Percentiles rank a stretch among this genome's conserved stretches.
phyloP scores from a whole-genome alignment of 2,888 invertebrate species.

The Mesodorylaimus sp. region DNA sequence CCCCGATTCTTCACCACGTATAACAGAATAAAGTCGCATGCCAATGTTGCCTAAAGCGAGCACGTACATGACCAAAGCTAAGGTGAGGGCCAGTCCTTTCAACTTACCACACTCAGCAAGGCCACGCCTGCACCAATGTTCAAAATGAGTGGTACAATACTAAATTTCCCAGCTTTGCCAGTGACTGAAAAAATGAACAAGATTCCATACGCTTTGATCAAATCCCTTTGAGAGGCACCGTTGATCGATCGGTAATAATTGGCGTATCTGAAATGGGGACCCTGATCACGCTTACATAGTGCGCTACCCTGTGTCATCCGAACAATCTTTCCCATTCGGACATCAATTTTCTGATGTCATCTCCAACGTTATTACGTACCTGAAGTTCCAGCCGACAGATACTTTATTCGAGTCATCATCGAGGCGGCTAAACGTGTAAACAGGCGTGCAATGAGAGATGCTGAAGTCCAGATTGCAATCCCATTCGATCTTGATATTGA shows the following conservation, averaged over 20 bases:
- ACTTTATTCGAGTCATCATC: conserved; percentile 32
- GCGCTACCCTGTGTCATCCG: no score
- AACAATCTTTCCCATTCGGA: no score
- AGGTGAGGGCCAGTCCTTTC: neutral
- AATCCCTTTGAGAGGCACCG: conserved; percentile 26
- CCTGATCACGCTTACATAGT: no score
- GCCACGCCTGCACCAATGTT: conserved; percentile 39
- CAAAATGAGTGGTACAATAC: conserved; percentile 34
- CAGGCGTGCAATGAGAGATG: conserved; percentile 33
- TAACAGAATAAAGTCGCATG: conserved; percentile 36
- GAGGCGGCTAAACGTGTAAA: conserved; percentile 35
- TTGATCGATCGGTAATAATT: conserved; percentile 31
- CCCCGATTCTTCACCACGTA: conserved; percentile 31
- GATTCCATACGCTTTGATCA: conserved; percentile 36
- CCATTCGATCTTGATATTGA: conserved; percentile 36
- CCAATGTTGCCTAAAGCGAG: conserved; percentile 32
- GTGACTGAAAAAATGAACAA: conserved; percentile 35
- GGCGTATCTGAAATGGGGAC: conserved; percentile 23
- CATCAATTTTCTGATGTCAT: no score
- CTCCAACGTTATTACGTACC: no score
- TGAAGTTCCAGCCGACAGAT: conserved; percentile 38
- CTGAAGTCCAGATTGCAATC: conserved; percentile 37
- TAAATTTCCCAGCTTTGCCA: conserved; percentile 38
- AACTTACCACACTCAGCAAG: conserved; percentile 29
- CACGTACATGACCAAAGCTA: neutral